Base-by-base conservation (phyloP, 2,113 vertebrate genomes). In the Anolis carolinensis region DNA sequence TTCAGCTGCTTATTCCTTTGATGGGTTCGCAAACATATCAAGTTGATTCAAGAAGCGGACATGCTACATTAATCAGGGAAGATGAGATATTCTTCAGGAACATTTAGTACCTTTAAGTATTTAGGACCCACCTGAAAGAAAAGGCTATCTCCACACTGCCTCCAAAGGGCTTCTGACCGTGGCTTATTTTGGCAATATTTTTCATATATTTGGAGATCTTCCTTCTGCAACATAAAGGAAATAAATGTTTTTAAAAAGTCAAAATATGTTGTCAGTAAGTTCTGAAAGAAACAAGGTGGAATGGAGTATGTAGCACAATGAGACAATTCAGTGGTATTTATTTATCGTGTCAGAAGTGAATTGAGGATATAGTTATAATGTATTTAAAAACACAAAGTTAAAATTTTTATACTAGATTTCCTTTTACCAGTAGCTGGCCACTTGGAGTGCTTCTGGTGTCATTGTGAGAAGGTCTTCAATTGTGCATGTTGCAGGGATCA, bases 151-250 rank as follows among this genome's bases (percentile, higher is more conserved):
- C 97, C 98, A 95, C 97, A 99, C 76, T 98, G 98, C 75, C 98
- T 97, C 98, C 98, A 99, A 74, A 99, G 95, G 68, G 98, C 97
- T 93, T 97, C 97, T n/a, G 98, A 98, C 67, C 97, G 97, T 2
- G 98, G 98, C 83, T 99, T 98, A 90, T 99, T 99, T 94, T 98
- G 97, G 93, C 98, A 98, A 92, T 99, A 99, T 90, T 98, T 98
- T 94, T 98, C 97, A 94, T 99, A 99, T 92, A 99, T 97, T 93
- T 99, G 98, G 81, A 99, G 96, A 87, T 99, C 98, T 93, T 99
- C 98, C 95, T 98, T 99, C 98, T 99, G 94, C 30, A 95, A 81
- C 81, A 93, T 82, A 94, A 92, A 91, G 21, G 27, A 92, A 34
- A 14, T 18, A n/a, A 50, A 23, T 36, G 2, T 30, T 32, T 21